Evolutionary conservation across 2,888 invertebrate species (phyloP).

Genomic region (Neelides folsomi): DNA sequence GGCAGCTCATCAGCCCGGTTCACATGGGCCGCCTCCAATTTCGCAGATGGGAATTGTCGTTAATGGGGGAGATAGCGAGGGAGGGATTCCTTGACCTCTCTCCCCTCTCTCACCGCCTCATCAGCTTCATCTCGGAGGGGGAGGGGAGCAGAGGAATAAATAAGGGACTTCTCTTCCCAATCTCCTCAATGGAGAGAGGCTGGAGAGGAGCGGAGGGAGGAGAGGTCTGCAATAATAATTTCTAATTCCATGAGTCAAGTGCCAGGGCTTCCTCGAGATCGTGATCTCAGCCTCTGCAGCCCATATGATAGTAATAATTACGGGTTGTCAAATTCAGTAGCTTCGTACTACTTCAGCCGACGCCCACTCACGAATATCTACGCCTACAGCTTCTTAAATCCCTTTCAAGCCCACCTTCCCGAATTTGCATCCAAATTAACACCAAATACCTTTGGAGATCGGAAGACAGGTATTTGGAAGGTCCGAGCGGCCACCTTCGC

Average conservation of each 20-base stretch:
- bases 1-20: too few relatives aligned
- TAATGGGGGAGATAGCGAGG: too few relatives aligned
- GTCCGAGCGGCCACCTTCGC: too few relatives aligned
- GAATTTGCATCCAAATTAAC: conserved; percentile 22
- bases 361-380: conserved; percentile 33
- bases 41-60: too few relatives aligned
- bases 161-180: background rate
- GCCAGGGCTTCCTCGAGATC: conserved; percentile 15
- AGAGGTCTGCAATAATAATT: conserved; percentile 17
- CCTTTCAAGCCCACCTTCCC: conserved; percentile 17
- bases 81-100: background rate
- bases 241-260: conserved; percentile 16
- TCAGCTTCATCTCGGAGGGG: background rate
- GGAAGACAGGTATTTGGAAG: conserved; percentile 4
- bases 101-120: background rate
- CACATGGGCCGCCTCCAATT: too few relatives aligned
- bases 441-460: conserved; percentile 17
- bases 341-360: conserved; percentile 29
- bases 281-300: conserved; percentile 13
- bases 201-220: background rate
- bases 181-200: background rate
- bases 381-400: conserved; percentile 33
- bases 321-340: conserved; percentile 34
- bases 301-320: conserved; percentile 27
- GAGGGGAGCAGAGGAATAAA: background rate